Evolutionary conservation across 2,113 vertebrate genomes (phyloP), one percentile per base, ranked within the genome.

Genomic region (Oceanodroma tethys): DNA sequence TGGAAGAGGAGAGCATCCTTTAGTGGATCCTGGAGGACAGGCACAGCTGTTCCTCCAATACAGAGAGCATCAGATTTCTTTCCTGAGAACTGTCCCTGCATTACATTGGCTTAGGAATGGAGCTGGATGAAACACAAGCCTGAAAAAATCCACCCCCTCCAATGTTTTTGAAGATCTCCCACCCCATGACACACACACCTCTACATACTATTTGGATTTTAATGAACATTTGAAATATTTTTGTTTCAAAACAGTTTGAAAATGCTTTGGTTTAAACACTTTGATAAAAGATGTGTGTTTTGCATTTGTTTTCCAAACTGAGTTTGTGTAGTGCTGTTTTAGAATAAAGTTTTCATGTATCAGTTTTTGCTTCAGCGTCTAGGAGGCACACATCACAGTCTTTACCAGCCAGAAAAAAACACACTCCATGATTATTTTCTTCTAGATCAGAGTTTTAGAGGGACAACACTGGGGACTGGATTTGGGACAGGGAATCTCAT

Each of bases 161-260:
- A 26, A 32, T 9, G n/a, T 19, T 81, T 56, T 55, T 81, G 30
- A 40, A 56, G 38, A n/a, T 56, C 7, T 52, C 21, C 17, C 16
- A 43, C 3, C 13, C 13, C n/a, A 29, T 3, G 13, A 15, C 36
- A 17, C 14, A 30, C 11, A 7, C 1, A 4, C 8, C 6, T 84
- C 21, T n/a, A 27, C 20, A 50, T 6, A 11, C 6, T 53, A 38
- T 86, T 73, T 90, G 36, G 18, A 55, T 76, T 88, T 76, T 62
- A 90, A 55, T 67, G 42, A 90, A 43, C 7, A 17, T 26, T 66
- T 85, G 18, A 74, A 67, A 81, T 22, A 2, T 34, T 71, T 81
- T 56, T 83, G 12, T 50, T 85, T 43, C 42, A 84, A 53, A 83
- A 13, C 22, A 45, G 19, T 30, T 91, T 80, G 53, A 75, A 60